phyloP scores from a whole-genome alignment of 1,140 invertebrate species.

The Fopius arisanus region DNA sequence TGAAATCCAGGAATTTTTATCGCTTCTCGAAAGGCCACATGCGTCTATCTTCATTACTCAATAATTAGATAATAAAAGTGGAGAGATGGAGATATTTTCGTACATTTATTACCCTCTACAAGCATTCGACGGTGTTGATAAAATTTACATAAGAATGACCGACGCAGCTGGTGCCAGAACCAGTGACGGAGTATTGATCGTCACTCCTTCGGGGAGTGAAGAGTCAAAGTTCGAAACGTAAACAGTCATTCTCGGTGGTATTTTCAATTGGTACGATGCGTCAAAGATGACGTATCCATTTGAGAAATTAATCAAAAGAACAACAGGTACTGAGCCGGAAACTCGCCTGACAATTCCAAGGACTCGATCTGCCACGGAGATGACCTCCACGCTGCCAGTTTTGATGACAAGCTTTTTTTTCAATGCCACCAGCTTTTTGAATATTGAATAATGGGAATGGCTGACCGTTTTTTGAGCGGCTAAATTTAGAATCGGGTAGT shows the following conservation, averaged over 20 bases:
- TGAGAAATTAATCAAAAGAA: constrained; percentile 41
- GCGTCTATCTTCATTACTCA: not conserved
- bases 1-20: not conserved
- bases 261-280: constrained; percentile 41
- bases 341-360: constrained; percentile 46
- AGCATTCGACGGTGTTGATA: not conserved
- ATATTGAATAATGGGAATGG: constrained; percentile 65
- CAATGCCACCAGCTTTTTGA: constrained; percentile 52
- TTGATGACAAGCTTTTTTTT: constrained; percentile 67
- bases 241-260: constrained; percentile 33
- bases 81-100: not conserved
- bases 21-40: not conserved
- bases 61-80: not conserved
- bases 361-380: constrained; percentile 53
- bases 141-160: constrained; percentile 24
- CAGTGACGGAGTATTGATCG: constrained; percentile 28
- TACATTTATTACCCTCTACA: not conserved
- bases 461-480: constrained; percentile 45
- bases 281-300: constrained; percentile 35
- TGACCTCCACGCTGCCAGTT: constrained; percentile 9
- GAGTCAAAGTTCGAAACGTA: constrained; percentile 19
- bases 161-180: constrained; percentile 27
- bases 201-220: constrained; percentile 18
- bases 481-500: constrained; percentile 68
- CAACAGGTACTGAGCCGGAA: constrained; percentile 20